These are phyloP conservation scores for Trilocha varians DNA, from an alignment of 2,888 invertebrate genomes.

Conservation along the genomic window DNA sequence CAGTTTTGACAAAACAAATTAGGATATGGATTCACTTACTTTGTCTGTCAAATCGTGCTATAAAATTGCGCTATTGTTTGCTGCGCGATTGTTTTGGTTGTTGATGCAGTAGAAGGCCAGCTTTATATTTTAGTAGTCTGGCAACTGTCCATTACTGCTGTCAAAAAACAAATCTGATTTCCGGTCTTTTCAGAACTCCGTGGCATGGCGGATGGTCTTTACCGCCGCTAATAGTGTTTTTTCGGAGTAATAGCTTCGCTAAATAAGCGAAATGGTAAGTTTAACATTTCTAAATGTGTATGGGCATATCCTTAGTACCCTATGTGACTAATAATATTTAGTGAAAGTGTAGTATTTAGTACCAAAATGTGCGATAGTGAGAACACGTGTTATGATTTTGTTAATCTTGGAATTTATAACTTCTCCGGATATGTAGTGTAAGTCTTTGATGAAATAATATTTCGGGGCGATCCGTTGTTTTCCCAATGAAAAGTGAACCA, in stretches of 20 bases:
- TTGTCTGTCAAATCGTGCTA: too few species aligned
- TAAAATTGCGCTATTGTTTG: too few species aligned
- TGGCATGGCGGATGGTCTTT: slow-evolving; percentile 72
- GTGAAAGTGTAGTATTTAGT: slow-evolving; percentile 30
- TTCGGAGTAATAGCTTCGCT: slow-evolving; percentile 64
- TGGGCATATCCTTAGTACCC: slow-evolving; percentile 10
- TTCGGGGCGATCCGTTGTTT: not conserved
- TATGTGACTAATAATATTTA: slow-evolving; percentile 23
- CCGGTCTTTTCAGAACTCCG: slow-evolving; percentile 72
- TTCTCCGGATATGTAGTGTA: not conserved
- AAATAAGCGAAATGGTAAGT: slow-evolving; percentile 69
- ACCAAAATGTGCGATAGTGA: slow-evolving; percentile 11
- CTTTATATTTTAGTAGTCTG: slow-evolving; percentile 15
- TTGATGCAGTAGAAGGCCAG: too few species aligned
- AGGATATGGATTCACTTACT: too few species aligned
- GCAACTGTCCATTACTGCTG: slow-evolving; percentile 42
- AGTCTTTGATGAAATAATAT: not conserved
- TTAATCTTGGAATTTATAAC: not conserved
- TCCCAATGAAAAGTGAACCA: not conserved
- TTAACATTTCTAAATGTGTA: slow-evolving; percentile 22
- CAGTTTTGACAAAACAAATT: too few species aligned
- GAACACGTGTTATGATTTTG: slow-evolving; percentile 28
- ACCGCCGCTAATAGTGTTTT: slow-evolving; percentile 59
- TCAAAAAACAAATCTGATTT: slow-evolving; percentile 42
- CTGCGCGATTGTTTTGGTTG: too few species aligned